Conservation (phyloP, 2,888 invertebrate species). For the Lasius platythorax region DNA sequence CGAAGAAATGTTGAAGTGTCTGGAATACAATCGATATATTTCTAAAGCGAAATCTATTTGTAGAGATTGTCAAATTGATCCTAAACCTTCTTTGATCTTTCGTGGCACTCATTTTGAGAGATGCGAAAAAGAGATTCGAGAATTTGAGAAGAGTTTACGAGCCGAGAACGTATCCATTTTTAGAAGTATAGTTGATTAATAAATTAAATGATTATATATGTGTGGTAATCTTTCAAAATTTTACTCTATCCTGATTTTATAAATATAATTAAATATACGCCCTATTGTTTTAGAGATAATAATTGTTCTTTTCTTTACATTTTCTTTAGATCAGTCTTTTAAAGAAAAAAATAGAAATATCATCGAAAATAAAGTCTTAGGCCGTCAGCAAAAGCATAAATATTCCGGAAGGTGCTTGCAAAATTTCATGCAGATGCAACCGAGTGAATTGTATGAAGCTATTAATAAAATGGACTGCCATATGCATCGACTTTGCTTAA, state of each 20-base stretch:
- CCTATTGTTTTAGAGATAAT: background rate
- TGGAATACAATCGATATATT: slow-evolving; percentile 72
- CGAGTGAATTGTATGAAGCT: slow-evolving; percentile 39
- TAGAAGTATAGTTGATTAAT: slow-evolving; percentile 52
- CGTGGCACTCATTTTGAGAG: slow-evolving; percentile 67
- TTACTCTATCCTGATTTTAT: background rate
- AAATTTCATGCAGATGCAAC: background rate
- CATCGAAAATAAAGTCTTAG: background rate
- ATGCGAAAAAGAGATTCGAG: slow-evolving; percentile 73
- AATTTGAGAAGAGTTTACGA: slow-evolving; percentile 61
- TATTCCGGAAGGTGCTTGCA: background rate
- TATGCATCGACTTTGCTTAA: slow-evolving; percentile 36
- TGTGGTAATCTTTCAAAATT: background rate
- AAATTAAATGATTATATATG: background rate
- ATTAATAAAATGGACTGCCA: slow-evolving; percentile 67
- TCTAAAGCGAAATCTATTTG: slow-evolving; percentile 34
- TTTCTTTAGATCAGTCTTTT: slow-evolving; percentile 11
- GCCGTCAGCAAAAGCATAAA: background rate
- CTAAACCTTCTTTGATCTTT: slow-evolving; percentile 53
- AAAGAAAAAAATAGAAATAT: background rate
- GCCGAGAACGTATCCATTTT: slow-evolving; percentile 48
- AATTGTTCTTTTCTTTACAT: background rate
- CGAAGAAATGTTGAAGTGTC: slow-evolving; percentile 78
- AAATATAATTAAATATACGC: background rate
- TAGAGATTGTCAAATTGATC: slow-evolving; percentile 37